Percentiles rank a stretch among this genome's conserved stretches.
These are phyloP conservation scores for Cossypha polioptera DNA, from an alignment of 2,797 vertebrate genomes.

Conservation along the genomic window DNA sequence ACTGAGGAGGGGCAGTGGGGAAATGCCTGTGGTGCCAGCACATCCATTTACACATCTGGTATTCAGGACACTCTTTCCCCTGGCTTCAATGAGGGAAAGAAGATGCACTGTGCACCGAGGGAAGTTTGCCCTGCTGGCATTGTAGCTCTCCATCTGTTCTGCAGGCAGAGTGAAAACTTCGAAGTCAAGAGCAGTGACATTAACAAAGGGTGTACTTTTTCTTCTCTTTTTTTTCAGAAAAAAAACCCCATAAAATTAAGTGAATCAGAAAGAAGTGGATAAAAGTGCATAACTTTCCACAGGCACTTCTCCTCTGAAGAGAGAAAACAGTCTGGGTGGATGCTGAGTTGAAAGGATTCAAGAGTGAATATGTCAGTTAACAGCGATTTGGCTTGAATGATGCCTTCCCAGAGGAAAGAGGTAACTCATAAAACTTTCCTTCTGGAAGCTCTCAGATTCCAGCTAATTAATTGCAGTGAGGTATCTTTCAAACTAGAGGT, in stretches of 20 bases:
- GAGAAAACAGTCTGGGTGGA: constrained; percentile 36
- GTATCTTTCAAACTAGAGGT: constrained; percentile 29
- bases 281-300: constrained; percentile 58
- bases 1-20: background rate
- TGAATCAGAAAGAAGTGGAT: constrained; percentile 27
- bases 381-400: constrained; percentile 42
- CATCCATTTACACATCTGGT: background rate
- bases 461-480: constrained; percentile 50
- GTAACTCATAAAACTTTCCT: constrained; percentile 56
- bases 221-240: background rate
- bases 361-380: constrained; percentile 43
- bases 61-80: background rate
- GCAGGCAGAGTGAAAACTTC: constrained; percentile 12
- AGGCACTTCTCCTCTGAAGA: constrained; percentile 54
- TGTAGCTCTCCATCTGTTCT: constrained; percentile 43
- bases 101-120: fast-evolving
- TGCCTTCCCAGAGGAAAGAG: constrained; percentile 56
- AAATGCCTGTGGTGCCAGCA: background rate
- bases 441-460: constrained; percentile 49
- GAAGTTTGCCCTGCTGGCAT: constrained; percentile 13
- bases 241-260: background rate
- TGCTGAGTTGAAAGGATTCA: constrained; percentile 62
- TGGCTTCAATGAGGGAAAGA: background rate
- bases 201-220: constrained; percentile 32
- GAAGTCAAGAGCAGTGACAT: constrained; percentile 1